Base-by-base conservation (phyloP, 2,797 vertebrate genomes). In the Nasua narica region DNA sequence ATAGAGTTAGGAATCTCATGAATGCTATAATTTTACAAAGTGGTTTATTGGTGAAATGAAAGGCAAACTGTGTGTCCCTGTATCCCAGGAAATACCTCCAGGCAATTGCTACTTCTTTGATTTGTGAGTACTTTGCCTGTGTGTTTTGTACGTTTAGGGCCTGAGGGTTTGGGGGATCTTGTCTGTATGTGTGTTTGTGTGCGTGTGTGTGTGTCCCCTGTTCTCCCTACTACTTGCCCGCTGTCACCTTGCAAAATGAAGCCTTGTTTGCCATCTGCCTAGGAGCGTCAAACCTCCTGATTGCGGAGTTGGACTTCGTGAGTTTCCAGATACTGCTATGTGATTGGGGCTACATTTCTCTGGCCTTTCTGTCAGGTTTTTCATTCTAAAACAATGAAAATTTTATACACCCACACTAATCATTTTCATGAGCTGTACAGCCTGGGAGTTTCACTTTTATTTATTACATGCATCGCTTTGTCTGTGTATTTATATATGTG, bases 321-420 rank as follows among this genome's bases (percentile, higher is more conserved):
- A 84, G 56, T 94, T 96, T 95, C 91, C 86, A 84, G 78, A 77
- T 65, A 79, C 70, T 69, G 35, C 16, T 85, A 1, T 76, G 52
- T 89, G 62, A 87, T 18, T 58, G 43, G 62, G 52, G 76, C 69
- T 78, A 78, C 58, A 84, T 94, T 91, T 95, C 87, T 95, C 52
- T 90, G 58, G 29, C 21, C 16, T 88, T 97, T 92, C 48, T 72
- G 48, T 76, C 65, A 92, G 77, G 23, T 95, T 96, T 95, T 93
- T 85, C 23, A 90, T 97, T 93, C 62, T 69, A 83, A 96, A 96
- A 91, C 82, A 90, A 89, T 93, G 84, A 96, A 97, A 93, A 89
- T 93, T 97, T 98, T 97, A 98, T 78, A 91, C 16, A 13, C 43
- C 87, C 19, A 69, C 48, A 94, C 78, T 85, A 83, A 90, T 92